These are phyloP conservation scores for Eidolon helvum DNA, from an alignment of 2,113 vertebrate genomes.

Conservation along the genomic window DNA sequence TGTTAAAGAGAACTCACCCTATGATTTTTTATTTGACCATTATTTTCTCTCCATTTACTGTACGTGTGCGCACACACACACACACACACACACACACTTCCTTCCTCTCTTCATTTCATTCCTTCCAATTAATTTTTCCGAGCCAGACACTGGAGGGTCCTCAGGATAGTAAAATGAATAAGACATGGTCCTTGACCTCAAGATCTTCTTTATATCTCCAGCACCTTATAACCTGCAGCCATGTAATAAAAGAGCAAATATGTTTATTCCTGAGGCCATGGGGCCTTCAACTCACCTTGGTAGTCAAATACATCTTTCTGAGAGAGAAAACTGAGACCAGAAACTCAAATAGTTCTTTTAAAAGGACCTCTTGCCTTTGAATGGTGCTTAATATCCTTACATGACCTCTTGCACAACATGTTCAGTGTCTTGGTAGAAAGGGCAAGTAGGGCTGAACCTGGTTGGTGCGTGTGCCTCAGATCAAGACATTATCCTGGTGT, in stretches of 20 bases:
- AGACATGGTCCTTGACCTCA: background rate
- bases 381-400: background rate
- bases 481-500: background rate
- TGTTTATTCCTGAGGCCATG: background rate
- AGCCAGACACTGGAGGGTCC: background rate
- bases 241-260: background rate
- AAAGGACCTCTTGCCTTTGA: background rate
- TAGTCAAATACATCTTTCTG: background rate
- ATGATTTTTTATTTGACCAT: background rate
- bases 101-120: background rate
- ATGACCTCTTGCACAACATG: background rate
- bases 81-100: background rate
- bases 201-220: background rate
- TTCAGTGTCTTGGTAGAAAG: background rate
- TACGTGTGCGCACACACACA: background rate
- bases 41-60: background rate
- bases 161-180: background rate
- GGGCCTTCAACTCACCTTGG: background rate
- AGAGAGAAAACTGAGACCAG: background rate
- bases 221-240: background rate
- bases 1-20: background rate
- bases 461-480: background rate
- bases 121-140: background rate
- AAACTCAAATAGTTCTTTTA: background rate
- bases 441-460: background rate